phyloP scores from a whole-genome alignment of 2,888 invertebrate genomes.

The Coecobrya sp. region DNA sequence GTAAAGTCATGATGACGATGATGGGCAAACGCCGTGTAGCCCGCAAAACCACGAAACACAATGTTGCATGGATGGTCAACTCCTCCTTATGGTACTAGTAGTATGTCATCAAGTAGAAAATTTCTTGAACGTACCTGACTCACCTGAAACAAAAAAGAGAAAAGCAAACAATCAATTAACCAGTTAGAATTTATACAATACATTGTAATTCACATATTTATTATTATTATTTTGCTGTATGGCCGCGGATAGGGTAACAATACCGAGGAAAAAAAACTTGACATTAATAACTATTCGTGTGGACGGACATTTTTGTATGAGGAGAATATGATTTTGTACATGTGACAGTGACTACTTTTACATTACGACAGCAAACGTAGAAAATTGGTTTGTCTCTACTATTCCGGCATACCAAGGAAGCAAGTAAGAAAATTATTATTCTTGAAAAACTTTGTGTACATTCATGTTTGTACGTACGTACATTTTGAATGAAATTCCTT shows the following conservation, averaged over 20 bases:
- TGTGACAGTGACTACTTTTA: neutral
- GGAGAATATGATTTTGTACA: neutral
- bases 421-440: constrained; percentile 23
- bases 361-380: neutral
- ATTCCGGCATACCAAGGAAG: neutral
- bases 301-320: constrained; percentile 4
- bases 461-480: neutral
- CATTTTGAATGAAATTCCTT: constrained; percentile 3
- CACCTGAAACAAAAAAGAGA: constrained; percentile 75
- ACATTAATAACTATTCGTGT: constrained; percentile 29
- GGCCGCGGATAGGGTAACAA: neutral
- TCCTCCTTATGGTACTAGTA: constrained; percentile 66
- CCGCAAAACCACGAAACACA: constrained; percentile 51
- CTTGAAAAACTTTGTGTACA: constrained; percentile 1
- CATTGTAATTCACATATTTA: constrained; percentile 8
- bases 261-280: constrained; percentile 29
- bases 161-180: constrained; percentile 80
- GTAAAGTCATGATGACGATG: constrained; percentile 38
- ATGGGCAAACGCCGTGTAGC: constrained; percentile 57
- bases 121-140: constrained; percentile 76
- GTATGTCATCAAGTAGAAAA: constrained; percentile 74
- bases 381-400: neutral
- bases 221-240: constrained; percentile 22
- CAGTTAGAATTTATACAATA: constrained; percentile 49
- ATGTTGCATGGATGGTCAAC: constrained; percentile 80